Conservation (phyloP, 2,797 vertebrate species). For the Nannoperca obscura region DNA sequence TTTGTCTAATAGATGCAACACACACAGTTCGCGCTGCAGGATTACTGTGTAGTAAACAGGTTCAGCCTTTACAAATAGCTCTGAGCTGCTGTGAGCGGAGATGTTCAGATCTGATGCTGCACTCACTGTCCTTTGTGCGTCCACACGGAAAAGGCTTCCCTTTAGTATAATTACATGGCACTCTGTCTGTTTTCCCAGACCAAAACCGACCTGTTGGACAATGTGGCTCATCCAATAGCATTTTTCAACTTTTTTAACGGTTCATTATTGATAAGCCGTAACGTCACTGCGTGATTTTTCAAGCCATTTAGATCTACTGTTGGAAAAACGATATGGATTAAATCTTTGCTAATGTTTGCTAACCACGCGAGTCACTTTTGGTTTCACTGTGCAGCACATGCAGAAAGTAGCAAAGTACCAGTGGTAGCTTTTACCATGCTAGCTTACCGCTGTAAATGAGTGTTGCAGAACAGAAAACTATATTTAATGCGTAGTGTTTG, state of each 20-base stretch:
- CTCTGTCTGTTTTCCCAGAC: neutral
- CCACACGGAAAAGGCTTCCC: constrained; percentile 16
- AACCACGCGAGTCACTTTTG: neutral
- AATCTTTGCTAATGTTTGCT: neutral
- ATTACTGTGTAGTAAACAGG: neutral
- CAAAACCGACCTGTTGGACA: neutral
- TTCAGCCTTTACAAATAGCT: neutral
- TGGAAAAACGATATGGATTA: neutral
- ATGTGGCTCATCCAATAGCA: neutral
- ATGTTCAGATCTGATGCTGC: constrained; percentile 3
- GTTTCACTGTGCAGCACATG: neutral
- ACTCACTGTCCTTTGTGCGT: neutral
- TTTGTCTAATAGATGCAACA: neutral
- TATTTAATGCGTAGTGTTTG: neutral
- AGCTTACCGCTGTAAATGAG: neutral
- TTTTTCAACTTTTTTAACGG: neutral
- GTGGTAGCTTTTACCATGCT: neutral
- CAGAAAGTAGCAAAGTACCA: neutral
- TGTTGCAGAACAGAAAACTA: neutral
- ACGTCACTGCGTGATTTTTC: neutral
- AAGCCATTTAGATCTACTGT: neutral
- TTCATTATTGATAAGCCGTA: neutral
- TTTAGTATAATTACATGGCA: constrained; percentile 14
- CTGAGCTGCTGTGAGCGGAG: constrained; percentile 12
- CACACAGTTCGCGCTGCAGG: neutral